A percentile compares a stretch with the other conserved stretches of the same genome.
phyloP scores from a whole-genome alignment of 2,113 vertebrate species.

The Xiphophorus hellerii region DNA sequence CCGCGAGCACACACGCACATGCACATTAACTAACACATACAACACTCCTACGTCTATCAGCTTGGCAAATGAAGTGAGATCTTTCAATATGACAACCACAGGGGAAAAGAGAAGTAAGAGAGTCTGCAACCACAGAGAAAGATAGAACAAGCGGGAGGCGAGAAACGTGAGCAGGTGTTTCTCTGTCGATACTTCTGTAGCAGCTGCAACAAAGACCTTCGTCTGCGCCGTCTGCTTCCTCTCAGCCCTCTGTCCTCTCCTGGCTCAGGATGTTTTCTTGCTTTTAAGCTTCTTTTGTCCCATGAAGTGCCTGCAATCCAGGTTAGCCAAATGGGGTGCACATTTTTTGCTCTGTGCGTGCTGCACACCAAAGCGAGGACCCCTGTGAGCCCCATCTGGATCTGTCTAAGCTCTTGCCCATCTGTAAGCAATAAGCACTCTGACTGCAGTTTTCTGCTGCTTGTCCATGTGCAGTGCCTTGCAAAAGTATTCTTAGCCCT shows the following conservation, averaged over 20 bases:
- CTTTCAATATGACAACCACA: conserved; percentile 78
- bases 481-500: background rate
- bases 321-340: background rate
- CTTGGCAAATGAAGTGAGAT: conserved; percentile 72
- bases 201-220: conserved; percentile 61
- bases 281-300: conserved; percentile 27
- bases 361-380: background rate
- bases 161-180: conserved; percentile 79
- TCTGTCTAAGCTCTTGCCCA: background rate
- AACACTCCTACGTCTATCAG: conserved; percentile 47
- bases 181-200: conserved; percentile 47
- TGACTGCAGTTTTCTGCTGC: conserved; percentile 29
- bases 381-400: background rate
- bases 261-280: conserved; percentile 21
- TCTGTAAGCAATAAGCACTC: conserved; percentile 21
- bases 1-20: conserved; percentile 1
- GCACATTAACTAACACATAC: background rate
- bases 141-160: conserved; percentile 55
- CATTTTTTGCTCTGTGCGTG: background rate
- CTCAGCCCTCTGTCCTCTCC: conserved; percentile 38
- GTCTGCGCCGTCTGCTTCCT: conserved; percentile 59
- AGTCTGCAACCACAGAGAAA: conserved; percentile 58
- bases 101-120: conserved; percentile 67
- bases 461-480: background rate
- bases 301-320: background rate